Percentiles rank a stretch among this genome's conserved stretches.
Conservation (phyloP, 2,888 invertebrate genomes). For the Fragum fragum region DNA sequence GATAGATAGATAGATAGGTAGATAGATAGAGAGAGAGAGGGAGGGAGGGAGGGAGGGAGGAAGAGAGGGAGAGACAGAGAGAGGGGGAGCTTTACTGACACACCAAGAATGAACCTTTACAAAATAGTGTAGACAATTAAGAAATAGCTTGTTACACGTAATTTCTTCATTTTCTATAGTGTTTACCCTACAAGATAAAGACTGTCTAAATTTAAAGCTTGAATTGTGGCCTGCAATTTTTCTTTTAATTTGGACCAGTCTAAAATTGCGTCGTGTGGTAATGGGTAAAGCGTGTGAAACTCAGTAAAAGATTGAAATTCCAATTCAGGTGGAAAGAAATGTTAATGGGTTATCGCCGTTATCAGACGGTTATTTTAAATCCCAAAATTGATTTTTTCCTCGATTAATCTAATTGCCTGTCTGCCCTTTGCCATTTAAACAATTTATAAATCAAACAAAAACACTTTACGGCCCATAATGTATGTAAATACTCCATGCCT, state of each 20-base stretch:
- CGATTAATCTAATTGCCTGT: background rate
- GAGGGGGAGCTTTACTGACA: background rate
- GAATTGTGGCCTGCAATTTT: background rate
- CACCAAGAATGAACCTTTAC: too few species aligned
- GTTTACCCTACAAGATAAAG: too few species aligned
- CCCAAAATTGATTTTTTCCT: background rate
- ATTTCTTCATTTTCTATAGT: conserved; percentile 11
- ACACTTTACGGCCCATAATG: background rate
- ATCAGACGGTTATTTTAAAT: background rate
- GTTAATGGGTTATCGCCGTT: background rate
- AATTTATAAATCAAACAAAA: background rate
- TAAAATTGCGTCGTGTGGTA: background rate
- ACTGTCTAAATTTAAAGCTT: background rate
- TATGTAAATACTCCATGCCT: too few species aligned
- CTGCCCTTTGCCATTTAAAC: conserved; percentile 1
- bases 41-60: background rate
- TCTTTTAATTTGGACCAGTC: conserved; percentile 7
- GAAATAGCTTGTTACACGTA: background rate
- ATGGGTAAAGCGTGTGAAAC: too few species aligned
- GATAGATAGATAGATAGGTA: conserved; percentile 25
- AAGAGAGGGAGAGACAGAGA: conserved; percentile 1
- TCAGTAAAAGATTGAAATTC: too few species aligned
- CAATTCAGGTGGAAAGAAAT: too few species aligned
- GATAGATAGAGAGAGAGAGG: background rate
- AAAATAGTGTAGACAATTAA: too few species aligned